A percentile compares a stretch with the other conserved stretches of the same genome.
phyloP scores from a whole-genome alignment of 2,113 vertebrate genomes.

The Centropus unirufus region DNA sequence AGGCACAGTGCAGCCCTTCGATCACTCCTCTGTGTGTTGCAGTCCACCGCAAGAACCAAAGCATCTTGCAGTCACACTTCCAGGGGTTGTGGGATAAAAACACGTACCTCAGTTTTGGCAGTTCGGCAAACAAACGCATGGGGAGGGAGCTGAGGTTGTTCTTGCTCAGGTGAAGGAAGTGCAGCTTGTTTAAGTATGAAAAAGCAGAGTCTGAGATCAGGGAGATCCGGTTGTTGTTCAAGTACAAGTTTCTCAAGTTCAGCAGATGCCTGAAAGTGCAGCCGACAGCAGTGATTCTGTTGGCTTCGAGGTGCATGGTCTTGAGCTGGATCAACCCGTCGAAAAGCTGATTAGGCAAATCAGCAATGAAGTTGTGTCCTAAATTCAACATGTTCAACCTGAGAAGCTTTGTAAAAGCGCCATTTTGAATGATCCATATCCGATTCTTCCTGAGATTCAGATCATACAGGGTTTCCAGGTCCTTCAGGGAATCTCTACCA shows the following conservation, averaged over 20 bases:
- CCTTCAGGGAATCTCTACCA: constrained; percentile 66
- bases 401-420: constrained; percentile 65
- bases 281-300: constrained; percentile 41
- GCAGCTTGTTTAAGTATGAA: constrained; percentile 20
- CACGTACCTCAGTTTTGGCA: constrained; percentile 13
- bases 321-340: constrained; percentile 52
- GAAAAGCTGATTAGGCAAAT: constrained; percentile 77
- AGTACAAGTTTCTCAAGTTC: constrained; percentile 63
- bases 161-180: constrained; percentile 65
- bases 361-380: constrained; percentile 67
- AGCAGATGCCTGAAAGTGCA: constrained; percentile 57
- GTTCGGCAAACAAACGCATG: not conserved
- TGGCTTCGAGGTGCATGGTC: constrained; percentile 71
- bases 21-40: not conserved
- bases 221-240: constrained; percentile 71
- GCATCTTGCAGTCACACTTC: constrained; percentile 50
- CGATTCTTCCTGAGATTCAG: constrained; percentile 72
- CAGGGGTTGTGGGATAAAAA: constrained; percentile 69
- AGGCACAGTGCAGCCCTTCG: constrained; percentile 25
- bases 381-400: constrained; percentile 69
- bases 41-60: constrained; percentile 26
- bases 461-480: constrained; percentile 19
- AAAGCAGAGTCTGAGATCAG: constrained; percentile 44
- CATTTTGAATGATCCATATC: constrained; percentile 67
- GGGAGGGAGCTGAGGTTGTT: constrained; percentile 69